These are phyloP conservation scores for Drosophila punjabiensis DNA, from an alignment of 1,140 invertebrate genomes.

Conservation along the genomic window DNA sequence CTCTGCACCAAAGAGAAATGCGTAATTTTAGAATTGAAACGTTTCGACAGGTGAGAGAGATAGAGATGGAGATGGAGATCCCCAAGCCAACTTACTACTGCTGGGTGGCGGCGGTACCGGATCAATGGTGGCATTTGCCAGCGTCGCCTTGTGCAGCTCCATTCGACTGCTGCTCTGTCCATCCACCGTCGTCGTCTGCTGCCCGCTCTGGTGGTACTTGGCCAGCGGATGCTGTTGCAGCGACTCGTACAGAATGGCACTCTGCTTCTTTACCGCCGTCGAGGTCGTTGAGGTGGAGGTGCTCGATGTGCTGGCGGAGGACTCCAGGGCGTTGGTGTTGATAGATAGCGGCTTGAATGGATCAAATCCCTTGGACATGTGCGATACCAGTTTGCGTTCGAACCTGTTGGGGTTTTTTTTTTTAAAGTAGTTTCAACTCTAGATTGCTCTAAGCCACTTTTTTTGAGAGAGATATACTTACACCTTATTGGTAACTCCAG, in stretches of 20 bases:
- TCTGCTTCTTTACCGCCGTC: constrained; percentile 65
- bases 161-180: constrained; percentile 74
- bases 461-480: constrained; percentile 47
- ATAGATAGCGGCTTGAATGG: constrained; percentile 82
- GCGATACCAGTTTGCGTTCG: constrained; percentile 80
- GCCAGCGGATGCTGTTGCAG: constrained; percentile 81
- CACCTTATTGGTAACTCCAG: constrained; percentile 84
- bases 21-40: background rate
- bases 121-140: constrained; percentile 74
- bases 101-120: constrained; percentile 22
- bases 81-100: constrained; percentile 29
- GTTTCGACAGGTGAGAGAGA: background rate
- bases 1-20: constrained; percentile 46
- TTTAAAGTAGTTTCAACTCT: background rate
- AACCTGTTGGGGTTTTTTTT: constrained; percentile 40
- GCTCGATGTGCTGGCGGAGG: constrained; percentile 37
- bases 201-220: constrained; percentile 60
- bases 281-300: constrained; percentile 20
- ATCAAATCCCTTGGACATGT: constrained; percentile 83
- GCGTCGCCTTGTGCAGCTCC: constrained; percentile 80
- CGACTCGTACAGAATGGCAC: constrained; percentile 79
- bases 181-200: constrained; percentile 56
- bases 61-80: background rate
- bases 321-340: constrained; percentile 70
- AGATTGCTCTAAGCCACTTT: background rate